These are phyloP conservation scores for Melanotaenia parkinsoni DNA, from an alignment of 2,797 vertebrate genomes.

Conservation along the genomic window DNA sequence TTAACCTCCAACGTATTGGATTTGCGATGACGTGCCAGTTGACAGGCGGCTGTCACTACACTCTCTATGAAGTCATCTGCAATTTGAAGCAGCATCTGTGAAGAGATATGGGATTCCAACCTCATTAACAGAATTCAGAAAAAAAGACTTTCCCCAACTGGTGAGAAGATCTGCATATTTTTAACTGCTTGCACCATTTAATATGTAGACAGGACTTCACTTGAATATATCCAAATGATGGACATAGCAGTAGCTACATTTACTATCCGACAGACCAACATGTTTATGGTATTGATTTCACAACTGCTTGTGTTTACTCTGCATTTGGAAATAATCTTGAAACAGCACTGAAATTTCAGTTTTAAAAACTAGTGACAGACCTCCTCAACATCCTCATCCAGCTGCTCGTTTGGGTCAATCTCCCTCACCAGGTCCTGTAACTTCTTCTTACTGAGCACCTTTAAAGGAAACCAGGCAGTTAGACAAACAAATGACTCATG, in stretches of 20 bases:
- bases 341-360: not conserved
- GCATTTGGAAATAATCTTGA: not conserved
- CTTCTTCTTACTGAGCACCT: slow-evolving; percentile 99
- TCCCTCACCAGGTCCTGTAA: slow-evolving; percentile 97
- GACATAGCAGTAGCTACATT: slow-evolving; percentile 12
- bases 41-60: slow-evolving; percentile 96
- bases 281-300: not conserved
- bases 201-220: slow-evolving; percentile 20
- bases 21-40: slow-evolving; percentile 95
- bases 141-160: not conserved
- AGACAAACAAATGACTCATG: not conserved
- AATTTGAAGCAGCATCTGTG: slow-evolving; percentile 96
- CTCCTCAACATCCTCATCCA: slow-evolving; percentile 99
- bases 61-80: slow-evolving; percentile 99
- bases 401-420: slow-evolving; percentile 97
- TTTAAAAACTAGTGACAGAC: slow-evolving; percentile 72
- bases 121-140: not conserved
- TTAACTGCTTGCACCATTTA: slow-evolving; percentile 23
- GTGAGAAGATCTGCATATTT: slow-evolving; percentile 10
- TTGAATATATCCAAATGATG: slow-evolving; percentile 30
- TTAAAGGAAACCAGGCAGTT: not conserved
- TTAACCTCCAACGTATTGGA: slow-evolving; percentile 98
- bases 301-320: not conserved
- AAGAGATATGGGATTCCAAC: slow-evolving; percentile 26
- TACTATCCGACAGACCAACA: not conserved